Evolutionary conservation across 1,140 invertebrate species (phyloP), one percentile per base, ranked within the genome.

Genomic region (Diabrotica virgifera): DNA sequence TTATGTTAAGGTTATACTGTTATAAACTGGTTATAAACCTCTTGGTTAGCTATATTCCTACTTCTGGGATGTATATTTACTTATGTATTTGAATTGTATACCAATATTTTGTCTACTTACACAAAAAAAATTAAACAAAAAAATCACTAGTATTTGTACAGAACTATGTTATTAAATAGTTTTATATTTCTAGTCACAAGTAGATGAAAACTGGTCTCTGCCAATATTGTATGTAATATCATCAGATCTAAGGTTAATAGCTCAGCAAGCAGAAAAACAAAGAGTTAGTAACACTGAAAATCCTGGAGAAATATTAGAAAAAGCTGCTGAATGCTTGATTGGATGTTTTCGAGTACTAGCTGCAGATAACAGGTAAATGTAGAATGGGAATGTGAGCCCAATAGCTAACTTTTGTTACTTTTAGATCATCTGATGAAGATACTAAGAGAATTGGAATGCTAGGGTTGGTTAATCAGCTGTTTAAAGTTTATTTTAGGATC

Each of bases 401-500:
- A 24, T 2, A 24, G 4, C 24, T 24, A 24, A 24, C 24, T 4
- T 4, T 24, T 24, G 24, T 24, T 46, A 46, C 40, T 46, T 46
- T 46, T n/a, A 46, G 91, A 59, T 87, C 92, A 14, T 87, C 92
- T 0, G 91, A 94, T 70, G 87, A 92, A 67, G 91, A 95, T 57
- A 95, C 95, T 0, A 99, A 98, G 81, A 86, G 94, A 75, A 89
- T 95, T 84, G 96, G 96, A 66, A 98, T 99, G 94, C 81, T 99
- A 71, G 90, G 90, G 71, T 81, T 99, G 51, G 94, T 98, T 0
- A 99, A 99, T 82, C 96, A 99, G 79, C 82, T 99, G 9, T 92
- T 99, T 63, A 98, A 98, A 83, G 93, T 99, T 5, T 99, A 99
- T 79, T 99, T 98, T 77, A 87, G 90, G 69, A 97, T 98, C 46